These are phyloP conservation scores for Agriopis leucophaearia DNA, from an alignment of 2,888 invertebrate genomes.

Conservation along the genomic window DNA sequence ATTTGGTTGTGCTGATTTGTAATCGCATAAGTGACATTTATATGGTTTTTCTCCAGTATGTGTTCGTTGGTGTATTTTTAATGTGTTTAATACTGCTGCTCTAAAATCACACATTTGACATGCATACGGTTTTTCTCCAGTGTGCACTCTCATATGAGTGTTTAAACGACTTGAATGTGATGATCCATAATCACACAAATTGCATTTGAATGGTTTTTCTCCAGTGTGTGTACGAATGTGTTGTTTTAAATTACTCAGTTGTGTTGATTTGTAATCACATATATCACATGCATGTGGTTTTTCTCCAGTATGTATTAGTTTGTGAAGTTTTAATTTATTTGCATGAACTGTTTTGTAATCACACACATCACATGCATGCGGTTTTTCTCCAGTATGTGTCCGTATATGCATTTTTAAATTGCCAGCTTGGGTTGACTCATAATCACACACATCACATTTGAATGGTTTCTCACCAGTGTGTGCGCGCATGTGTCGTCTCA, in stretches of 20 bases:
- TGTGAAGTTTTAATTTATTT: neutral
- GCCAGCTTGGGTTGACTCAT: neutral
- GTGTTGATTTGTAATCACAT: constrained; percentile 1
- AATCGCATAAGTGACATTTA: neutral
- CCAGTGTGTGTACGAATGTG: constrained; percentile 4
- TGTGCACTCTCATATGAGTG: neutral
- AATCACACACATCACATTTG: neutral
- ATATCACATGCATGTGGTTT: neutral
- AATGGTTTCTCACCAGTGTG: neutral
- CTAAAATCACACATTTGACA: constrained; percentile 2
- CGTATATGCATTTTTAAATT: neutral
- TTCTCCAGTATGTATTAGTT: neutral
- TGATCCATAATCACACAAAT: neutral
- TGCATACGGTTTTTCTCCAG: neutral
- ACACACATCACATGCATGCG: neutral
- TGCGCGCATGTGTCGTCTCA: neutral
- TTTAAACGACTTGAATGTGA: neutral
- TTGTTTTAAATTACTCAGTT: constrained; percentile 2
- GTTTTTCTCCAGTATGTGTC: neutral
- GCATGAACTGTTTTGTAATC: neutral
- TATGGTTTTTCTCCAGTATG: neutral
- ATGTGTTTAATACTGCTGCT: neutral
- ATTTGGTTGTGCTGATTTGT: neutral
- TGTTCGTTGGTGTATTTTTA: constrained; percentile 1
- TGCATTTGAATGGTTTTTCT: neutral